Percentiles rank a stretch among this genome's conserved stretches.
These are phyloP conservation scores for Coelopa frigida DNA, from an alignment of 1,140 invertebrate genomes.

Conservation along the genomic window DNA sequence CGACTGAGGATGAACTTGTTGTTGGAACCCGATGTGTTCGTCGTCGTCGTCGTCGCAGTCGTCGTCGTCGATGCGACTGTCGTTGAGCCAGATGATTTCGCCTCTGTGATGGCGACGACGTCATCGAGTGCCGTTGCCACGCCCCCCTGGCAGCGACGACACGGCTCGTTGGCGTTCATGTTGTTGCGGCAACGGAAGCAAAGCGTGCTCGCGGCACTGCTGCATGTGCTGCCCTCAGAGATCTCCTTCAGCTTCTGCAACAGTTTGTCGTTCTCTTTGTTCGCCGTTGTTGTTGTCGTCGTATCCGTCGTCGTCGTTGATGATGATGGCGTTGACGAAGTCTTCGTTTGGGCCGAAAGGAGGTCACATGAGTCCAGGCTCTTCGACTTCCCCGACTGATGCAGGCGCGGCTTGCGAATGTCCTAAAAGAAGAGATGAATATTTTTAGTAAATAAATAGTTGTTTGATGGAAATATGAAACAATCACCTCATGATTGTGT, in stretches of 20 bases:
- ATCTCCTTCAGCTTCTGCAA: slow-evolving; percentile 19
- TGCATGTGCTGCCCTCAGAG: slow-evolving; percentile 23
- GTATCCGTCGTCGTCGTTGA: slow-evolving; percentile 41
- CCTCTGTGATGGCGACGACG: slow-evolving; percentile 12
- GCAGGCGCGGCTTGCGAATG: slow-evolving; percentile 51
- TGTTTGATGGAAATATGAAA: background rate
- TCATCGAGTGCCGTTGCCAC: slow-evolving; percentile 18
- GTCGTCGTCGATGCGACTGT: background rate
- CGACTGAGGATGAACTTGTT: background rate
- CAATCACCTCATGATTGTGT: slow-evolving; percentile 24
- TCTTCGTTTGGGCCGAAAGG: slow-evolving; percentile 30
- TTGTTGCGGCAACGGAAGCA: slow-evolving; percentile 38
- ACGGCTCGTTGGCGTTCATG: slow-evolving; percentile 32
- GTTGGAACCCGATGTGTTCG: background rate
- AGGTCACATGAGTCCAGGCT: slow-evolving; percentile 73
- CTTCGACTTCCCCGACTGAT: slow-evolving; percentile 71
- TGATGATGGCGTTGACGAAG: no score
- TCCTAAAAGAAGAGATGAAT: slow-evolving; percentile 17
- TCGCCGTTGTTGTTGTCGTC: slow-evolving; percentile 13
- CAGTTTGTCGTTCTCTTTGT: slow-evolving; percentile 11
- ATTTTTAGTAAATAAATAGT: background rate
- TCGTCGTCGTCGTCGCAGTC: background rate
- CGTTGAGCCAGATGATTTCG: slow-evolving; percentile 5
- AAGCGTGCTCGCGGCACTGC: slow-evolving; percentile 31
- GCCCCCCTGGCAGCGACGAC: slow-evolving; percentile 30